Base-by-base conservation (phyloP, 2,797 vertebrate species). In the Dicrostonyx torquatus region DNA sequence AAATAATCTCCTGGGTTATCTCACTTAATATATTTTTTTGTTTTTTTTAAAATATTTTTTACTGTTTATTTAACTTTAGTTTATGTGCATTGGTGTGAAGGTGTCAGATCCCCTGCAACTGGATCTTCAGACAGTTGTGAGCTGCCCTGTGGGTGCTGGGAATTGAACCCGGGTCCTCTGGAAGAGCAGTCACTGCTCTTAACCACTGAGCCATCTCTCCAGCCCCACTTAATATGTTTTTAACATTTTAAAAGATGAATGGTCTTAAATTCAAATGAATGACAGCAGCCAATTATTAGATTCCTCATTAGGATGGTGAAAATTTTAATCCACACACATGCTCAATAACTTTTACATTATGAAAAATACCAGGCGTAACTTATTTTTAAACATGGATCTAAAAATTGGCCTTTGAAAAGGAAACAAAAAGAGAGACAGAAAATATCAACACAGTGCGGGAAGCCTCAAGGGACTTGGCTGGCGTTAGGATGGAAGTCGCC, bases 181-280 rank as follows among this genome's bases (percentile, higher is more conserved):
- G n/a, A n/a, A n/a, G n/a, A n/a, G n/a, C n/a, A n/a, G n/a, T n/a
- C n/a, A n/a, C n/a, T n/a, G n/a, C n/a, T n/a, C n/a, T n/a, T n/a
- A n/a, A n/a, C n/a, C n/a, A n/a, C n/a, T n/a, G n/a, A n/a, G n/a
- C n/a, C n/a, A n/a, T n/a, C n/a, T n/a, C n/a, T n/a, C n/a, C n/a
- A n/a, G 50, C 48, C 43, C n/a, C 12, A 48, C 31, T 84, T 66
- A 22, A n/a, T 62, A 43, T 50, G 20, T 48, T 50, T 68, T 86
- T 70, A 86, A 53, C 48, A 70, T 53, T 70, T 70, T 86, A 17
- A 86, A 70, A 37, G 48, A 53, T 29, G 34, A 70, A 53, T 86
- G 75, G 15, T 37, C 31, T 77, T 86, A 62, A 87, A 79, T 45
- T 77, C 84, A 90, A 87, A 84, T 77, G n/a, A 92, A 45, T 14